phyloP scores from a whole-genome alignment of 2,888 invertebrate genomes.

The Tenthredo mesomela region DNA sequence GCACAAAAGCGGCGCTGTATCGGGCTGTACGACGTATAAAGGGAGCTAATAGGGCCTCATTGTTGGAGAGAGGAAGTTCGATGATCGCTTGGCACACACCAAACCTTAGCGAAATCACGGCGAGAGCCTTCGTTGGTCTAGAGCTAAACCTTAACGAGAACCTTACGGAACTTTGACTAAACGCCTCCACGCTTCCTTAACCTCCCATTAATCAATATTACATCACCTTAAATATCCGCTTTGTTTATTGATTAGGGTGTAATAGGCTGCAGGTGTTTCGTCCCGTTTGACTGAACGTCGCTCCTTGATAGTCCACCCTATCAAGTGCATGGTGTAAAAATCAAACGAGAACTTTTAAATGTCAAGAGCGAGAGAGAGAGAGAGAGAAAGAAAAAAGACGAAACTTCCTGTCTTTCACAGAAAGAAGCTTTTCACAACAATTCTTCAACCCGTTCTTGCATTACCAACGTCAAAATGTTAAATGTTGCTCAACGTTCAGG shows the following conservation, averaged over 20 bases:
- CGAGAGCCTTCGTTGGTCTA: slow-evolving; percentile 33
- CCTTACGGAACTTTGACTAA: slow-evolving; percentile 78
- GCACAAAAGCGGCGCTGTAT: slow-evolving; percentile 71
- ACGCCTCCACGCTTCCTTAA: slow-evolving; percentile 78
- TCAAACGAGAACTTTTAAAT: neutral
- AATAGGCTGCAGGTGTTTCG: slow-evolving; percentile 35
- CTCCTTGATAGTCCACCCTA: neutral
- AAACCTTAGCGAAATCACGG: slow-evolving; percentile 64
- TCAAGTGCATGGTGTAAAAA: neutral
- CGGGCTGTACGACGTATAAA: slow-evolving; percentile 64
- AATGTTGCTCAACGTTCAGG: neutral
- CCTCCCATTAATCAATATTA: slow-evolving; percentile 78
- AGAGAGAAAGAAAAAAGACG: neutral
- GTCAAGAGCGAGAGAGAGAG: too few species aligned
- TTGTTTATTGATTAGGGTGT: slow-evolving; percentile 76
- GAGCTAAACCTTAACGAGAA: slow-evolving; percentile 59
- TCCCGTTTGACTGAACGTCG: slow-evolving; percentile 5
- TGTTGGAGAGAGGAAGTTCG: slow-evolving; percentile 78
- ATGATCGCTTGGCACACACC: slow-evolving; percentile 77
- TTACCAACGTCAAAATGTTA: neutral
- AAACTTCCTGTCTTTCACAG: neutral
- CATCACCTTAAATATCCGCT: slow-evolving; percentile 77
- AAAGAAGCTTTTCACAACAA: neutral
- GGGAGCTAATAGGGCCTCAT: slow-evolving; percentile 78
- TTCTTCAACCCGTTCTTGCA: neutral